Evolutionary conservation across 2,888 invertebrate genomes (phyloP), one percentile per base, ranked within the genome.

Genomic region (Sceliomorpha sp.): DNA sequence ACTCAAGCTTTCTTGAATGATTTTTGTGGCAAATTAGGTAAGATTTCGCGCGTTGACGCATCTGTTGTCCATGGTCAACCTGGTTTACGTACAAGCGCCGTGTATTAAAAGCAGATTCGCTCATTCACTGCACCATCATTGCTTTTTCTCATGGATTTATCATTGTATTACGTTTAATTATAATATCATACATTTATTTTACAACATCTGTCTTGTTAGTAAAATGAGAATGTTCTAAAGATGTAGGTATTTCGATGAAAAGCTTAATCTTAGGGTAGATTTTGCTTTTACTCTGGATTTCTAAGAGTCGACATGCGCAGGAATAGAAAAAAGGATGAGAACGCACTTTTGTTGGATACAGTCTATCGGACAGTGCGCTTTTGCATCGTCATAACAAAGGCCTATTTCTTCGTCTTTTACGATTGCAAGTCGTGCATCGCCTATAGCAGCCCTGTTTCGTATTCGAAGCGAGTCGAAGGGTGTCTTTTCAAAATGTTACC

Each of bases 31-130:
- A 63, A 72, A 73, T 75, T 69, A 58, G 58, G 62, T 50, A 64
- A 70, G 73, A 80, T 78, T 79, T 72, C 69, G 67, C 69, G 67
- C 72, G 73, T 72, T 76, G 72, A 81, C 51, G 47, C 84, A 84
- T 81, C 83, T 82, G 83, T 79, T 76, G 51, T 78, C 71, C 62
- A 27, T 40, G 29, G 10, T 48, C 48, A 14, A 8, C 20, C n/a
- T n/a, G n/a, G n/a, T n/a, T n/a, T 15, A 15, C 17, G 5, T 20
- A 1, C 17, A 17, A 9, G 9, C 15, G 36, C 36, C n/a, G 39
- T 9, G 5, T 40, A 24, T 24, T 20, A 9, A 9, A 10, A 9
- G n/a, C n/a, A n/a, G n/a, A n/a, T n/a, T n/a, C n/a, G n/a, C n/a
- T n/a, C n/a, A n/a, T n/a, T n/a, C n/a, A n/a, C n/a, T n/a, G n/a